Conservation (phyloP, 2,113 vertebrate genomes). For the Mystacornis crossleyi region DNA sequence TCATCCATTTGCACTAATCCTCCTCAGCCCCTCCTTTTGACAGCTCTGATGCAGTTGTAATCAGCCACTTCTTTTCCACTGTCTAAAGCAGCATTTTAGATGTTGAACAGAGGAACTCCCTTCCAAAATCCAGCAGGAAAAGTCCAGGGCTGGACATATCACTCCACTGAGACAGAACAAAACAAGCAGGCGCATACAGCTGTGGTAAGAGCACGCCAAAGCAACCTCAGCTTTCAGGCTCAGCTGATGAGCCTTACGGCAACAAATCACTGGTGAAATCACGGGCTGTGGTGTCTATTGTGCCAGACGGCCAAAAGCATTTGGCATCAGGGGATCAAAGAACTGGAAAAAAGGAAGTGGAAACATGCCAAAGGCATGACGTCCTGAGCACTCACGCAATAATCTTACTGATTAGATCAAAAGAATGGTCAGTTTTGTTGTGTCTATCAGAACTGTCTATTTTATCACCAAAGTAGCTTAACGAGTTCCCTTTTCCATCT, state of each 20-base stretch:
- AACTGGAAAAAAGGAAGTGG: neutral
- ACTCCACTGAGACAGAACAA: neutral
- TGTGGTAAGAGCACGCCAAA: constrained; percentile 20
- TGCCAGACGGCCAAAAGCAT: neutral
- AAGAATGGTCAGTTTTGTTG: neutral
- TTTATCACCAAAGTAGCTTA: neutral
- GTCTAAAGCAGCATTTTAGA: neutral
- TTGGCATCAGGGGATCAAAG: neutral
- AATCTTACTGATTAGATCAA: neutral
- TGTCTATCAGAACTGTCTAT: neutral
- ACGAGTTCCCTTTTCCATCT: neutral
- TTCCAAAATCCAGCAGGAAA: neutral
- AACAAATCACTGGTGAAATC: neutral
- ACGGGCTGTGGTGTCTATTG: neutral
- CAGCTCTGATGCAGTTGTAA: neutral
- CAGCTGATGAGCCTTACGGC: neutral
- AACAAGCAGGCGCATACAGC: neutral
- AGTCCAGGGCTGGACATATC: neutral
- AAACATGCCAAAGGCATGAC: neutral
- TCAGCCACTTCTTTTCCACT: neutral
- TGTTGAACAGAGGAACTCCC: neutral
- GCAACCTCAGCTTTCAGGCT: neutral
- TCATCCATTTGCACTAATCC: neutral
- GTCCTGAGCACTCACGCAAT: neutral
- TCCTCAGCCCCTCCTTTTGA: neutral